Percentiles rank a stretch among this genome's conserved stretches.
phyloP scores from a whole-genome alignment of 2,888 invertebrate species.

The Chouioia cunea region DNA sequence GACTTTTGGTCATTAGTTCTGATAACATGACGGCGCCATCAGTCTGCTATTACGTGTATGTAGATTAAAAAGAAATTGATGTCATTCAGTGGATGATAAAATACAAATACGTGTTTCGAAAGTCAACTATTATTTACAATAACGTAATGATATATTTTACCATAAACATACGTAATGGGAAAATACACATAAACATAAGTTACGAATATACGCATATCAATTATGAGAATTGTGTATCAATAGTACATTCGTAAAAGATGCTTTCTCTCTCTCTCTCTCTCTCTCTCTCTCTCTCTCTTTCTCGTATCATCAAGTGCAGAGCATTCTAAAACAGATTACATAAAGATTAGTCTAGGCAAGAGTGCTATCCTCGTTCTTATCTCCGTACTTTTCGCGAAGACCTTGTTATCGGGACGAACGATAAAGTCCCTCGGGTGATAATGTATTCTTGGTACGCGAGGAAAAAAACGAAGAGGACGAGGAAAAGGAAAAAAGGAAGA shows the following conservation, averaged over 20 bases:
- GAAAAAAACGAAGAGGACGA: constrained; percentile 45
- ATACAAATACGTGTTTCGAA: too few relatives aligned
- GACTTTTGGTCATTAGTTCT: too few relatives aligned
- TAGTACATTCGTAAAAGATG: constrained; percentile 6
- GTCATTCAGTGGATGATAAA: too few relatives aligned
- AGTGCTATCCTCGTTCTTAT: constrained; percentile 8
- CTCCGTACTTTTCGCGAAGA: constrained; percentile 33
- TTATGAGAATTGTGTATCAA: not conserved
- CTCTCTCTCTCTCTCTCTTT: constrained; percentile 22
- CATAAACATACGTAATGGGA: not conserved
- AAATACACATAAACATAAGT: not conserved
- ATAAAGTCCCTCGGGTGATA: constrained; percentile 63
- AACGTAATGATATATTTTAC: not conserved
- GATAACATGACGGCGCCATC: too few relatives aligned
- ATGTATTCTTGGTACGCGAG: constrained; percentile 62
- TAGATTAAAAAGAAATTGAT: too few relatives aligned
- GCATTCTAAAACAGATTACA: too few relatives aligned
- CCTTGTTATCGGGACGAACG: constrained; percentile 59
- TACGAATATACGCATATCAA: not conserved
- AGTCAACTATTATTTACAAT: not conserved
- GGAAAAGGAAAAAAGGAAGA: constrained; percentile 32
- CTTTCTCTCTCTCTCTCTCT: constrained; percentile 12
- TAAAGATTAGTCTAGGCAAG: too few relatives aligned
- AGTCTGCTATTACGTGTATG: too few relatives aligned
- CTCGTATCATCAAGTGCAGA: constrained; percentile 1